Evolutionary conservation across 2,888 invertebrate genomes (phyloP), one percentile per base, ranked within the genome.

Genomic region (Spodoptera littoralis): DNA sequence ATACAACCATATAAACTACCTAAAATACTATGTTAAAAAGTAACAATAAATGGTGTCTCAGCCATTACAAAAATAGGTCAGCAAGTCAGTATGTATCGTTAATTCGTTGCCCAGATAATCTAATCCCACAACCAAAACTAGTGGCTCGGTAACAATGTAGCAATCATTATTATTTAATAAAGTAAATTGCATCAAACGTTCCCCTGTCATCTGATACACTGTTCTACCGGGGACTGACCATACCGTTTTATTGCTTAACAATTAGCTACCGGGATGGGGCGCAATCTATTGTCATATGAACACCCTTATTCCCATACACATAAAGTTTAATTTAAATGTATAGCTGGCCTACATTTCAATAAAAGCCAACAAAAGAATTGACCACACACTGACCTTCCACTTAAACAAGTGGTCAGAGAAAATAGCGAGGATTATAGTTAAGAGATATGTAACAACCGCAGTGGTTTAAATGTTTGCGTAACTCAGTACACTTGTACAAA

Each of bases 181-280:
- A 87, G 76, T 81, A 78, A 80, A 85, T 86, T 84, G 85, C 86
- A 84, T 83, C 80, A 80, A 78, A 61, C 56, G 61, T 61, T 77
- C 81, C 82, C 80, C 65, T 68, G 66, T 68, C 53, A 62, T 51
- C 51, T 66, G 67, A 67, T 76, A 77, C 71, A 59, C 75, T 79
- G 30, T 30, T 30, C 36, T 36, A 58, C 27, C 77, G 47, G 44
- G 46, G 48, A 79, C 74, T 87, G 88, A 89, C 88, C 92, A 92
- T 91, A 84, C 85, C 88, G 91, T 81, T 91, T 92, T 92, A 92
- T 92, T 88, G 90, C 89, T 67, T 77, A 81, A 87, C 92, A 88
- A 92, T 92, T 91, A 92, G 81, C 61, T 74, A 65, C 69, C 63
- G 60, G 60, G 64, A 76, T 79, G 68, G 84, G 81, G 79, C 71